A percentile compares a stretch with the other conserved stretches of the same genome.
phyloP scores from a whole-genome alignment of 1,140 invertebrate genomes.

The Drosophila auraria region DNA sequence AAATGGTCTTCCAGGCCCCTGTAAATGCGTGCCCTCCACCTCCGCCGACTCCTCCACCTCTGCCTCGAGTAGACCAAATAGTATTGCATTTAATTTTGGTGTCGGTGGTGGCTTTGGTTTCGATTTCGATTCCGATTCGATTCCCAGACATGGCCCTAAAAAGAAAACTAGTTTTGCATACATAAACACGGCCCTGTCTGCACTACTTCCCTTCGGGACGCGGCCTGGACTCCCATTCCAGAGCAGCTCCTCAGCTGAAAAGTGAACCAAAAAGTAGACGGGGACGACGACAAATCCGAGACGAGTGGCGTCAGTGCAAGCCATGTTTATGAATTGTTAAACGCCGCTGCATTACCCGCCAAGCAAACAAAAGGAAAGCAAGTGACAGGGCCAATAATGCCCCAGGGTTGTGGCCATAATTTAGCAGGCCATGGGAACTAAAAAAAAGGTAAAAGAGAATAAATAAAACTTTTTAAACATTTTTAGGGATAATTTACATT shows the following conservation, averaged over 20 bases:
- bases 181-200: conserved; percentile 73
- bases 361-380: conserved; percentile 35
- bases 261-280: conserved; percentile 32
- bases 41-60: conserved; percentile 1
- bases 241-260: conserved; percentile 6
- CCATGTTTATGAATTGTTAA: conserved; percentile 83
- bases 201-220: conserved; percentile 72
- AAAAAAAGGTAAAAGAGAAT: neutral
- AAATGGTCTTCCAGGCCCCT: conserved; percentile 68
- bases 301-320: conserved; percentile 76
- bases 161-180: conserved; percentile 82
- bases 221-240: conserved; percentile 15
- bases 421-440: neutral
- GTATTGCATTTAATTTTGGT: conserved; percentile 71
- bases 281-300: conserved; percentile 47
- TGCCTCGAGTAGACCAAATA: conserved; percentile 37
- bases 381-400: conserved; percentile 35
- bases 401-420: conserved; percentile 27
- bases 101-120: conserved; percentile 53
- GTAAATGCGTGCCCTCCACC: conserved; percentile 67
- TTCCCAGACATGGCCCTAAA: conserved; percentile 82
- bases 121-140: conserved; percentile 55
- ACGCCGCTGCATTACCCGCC: conserved; percentile 58
- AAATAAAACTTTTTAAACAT: neutral
- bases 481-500: too few species aligned